phyloP scores from a whole-genome alignment of 1,140 invertebrate species.

The Bombus pyrosoma region DNA sequence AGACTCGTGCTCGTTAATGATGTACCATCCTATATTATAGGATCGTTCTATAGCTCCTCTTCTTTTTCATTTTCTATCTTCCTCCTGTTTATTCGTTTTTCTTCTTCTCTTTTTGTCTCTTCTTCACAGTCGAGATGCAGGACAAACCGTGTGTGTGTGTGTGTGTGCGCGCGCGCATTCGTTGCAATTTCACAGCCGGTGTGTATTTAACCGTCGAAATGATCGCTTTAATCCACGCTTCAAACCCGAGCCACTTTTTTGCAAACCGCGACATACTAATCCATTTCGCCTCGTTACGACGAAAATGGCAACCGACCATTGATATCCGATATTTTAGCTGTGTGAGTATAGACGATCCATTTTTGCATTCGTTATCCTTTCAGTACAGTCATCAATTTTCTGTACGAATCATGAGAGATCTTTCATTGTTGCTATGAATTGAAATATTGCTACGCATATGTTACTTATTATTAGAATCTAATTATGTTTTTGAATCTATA shows the following conservation, averaged over 20 bases:
- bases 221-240: not conserved
- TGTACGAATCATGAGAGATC: not conserved
- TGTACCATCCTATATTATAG: not conserved
- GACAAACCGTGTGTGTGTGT: not conserved
- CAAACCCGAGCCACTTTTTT: not conserved
- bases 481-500: not conserved
- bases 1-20: constrained; percentile 31
- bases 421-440: not conserved
- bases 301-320: not conserved
- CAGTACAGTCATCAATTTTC: not conserved
- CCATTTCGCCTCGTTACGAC: not conserved
- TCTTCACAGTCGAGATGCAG: not conserved
- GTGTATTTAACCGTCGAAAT: not conserved
- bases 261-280: not conserved
- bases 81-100: not conserved
- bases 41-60: not conserved
- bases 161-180: accelerated
- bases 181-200: not conserved
- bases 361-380: not conserved
- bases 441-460: not conserved
- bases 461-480: not conserved
- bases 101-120: no score
- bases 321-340: not conserved
- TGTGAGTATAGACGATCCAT: not conserved
- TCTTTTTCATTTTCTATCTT: not conserved